A percentile compares a stretch with the other conserved stretches of the same genome.
These are phyloP conservation scores for Thalassophryne amazonica DNA, from an alignment of 2,797 vertebrate genomes.

Conservation along the genomic window DNA sequence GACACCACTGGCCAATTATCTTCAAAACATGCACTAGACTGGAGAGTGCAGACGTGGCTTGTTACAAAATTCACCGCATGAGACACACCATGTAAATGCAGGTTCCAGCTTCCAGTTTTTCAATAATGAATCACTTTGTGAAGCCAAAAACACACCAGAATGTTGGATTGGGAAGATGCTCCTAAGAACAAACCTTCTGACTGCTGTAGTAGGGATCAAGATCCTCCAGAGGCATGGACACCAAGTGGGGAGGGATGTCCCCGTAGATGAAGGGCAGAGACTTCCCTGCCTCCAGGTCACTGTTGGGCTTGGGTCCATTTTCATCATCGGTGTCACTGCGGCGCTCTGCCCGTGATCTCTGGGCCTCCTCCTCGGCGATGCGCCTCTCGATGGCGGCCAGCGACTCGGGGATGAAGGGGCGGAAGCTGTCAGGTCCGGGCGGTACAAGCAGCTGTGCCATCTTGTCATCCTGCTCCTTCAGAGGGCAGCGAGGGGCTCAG, in stretches of 20 bases:
- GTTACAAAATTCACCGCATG: background rate
- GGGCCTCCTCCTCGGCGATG: slow-evolving; percentile 90
- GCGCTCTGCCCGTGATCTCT: slow-evolving; percentile 75
- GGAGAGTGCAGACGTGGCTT: background rate
- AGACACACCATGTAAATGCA: background rate
- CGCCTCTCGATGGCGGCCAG: slow-evolving; percentile 92
- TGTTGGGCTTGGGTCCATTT: slow-evolving; percentile 91
- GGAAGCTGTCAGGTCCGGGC: slow-evolving; percentile 98
- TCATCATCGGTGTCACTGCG: slow-evolving; percentile 81
- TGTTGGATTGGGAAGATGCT: too few relatives aligned
- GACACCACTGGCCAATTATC: background rate
- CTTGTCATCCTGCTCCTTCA: slow-evolving; percentile 98
- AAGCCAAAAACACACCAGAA: too few relatives aligned
- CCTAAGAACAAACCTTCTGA: slow-evolving; percentile 85
- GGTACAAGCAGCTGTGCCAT: slow-evolving; percentile 98
- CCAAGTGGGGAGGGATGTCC: slow-evolving; percentile 86
- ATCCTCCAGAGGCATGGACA: slow-evolving; percentile 95
- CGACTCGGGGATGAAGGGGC: slow-evolving; percentile 92
- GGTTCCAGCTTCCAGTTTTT: too few relatives aligned
- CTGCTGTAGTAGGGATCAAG: slow-evolving; percentile 92
- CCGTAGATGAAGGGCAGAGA: slow-evolving; percentile 96
- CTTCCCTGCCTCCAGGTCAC: slow-evolving; percentile 97
- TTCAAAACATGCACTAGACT: background rate
- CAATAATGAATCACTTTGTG: too few relatives aligned
- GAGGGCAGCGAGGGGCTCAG: slow-evolving; percentile 84